A percentile compares a stretch with the other conserved stretches of the same genome.
Conservation (phyloP, 2,888 invertebrate species). For the Tribolium freemani region DNA sequence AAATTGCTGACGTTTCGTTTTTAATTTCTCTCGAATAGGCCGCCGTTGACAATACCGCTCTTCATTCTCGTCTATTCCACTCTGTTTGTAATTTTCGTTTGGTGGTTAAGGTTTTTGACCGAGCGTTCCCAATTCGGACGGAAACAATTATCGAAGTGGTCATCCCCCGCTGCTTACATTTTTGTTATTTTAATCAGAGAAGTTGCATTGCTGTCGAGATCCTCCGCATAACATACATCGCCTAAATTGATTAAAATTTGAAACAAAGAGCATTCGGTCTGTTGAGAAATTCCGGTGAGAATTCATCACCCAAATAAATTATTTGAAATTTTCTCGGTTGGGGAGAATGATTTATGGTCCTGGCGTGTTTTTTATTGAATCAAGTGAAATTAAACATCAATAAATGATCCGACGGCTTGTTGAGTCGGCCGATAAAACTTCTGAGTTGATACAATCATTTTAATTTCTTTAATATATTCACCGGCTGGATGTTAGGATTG, state of each 20-base stretch:
- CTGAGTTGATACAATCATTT: background rate
- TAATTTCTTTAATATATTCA: slow-evolving; percentile 19
- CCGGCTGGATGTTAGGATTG: background rate
- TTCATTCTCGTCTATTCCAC: background rate
- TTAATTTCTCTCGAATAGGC: background rate
- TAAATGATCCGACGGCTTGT: slow-evolving; percentile 1
- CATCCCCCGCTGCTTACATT: background rate
- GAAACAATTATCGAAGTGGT: slow-evolving; percentile 2
- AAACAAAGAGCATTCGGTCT: slow-evolving; percentile 12
- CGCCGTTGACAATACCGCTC: background rate
- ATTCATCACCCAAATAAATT: slow-evolving; percentile 24
- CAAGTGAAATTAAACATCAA: slow-evolving; percentile 16
- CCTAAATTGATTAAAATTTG: slow-evolving; percentile 18
- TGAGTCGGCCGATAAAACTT: background rate
- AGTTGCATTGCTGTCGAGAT: no score
- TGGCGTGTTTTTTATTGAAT: slow-evolving; percentile 4
- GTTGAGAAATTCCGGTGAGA: slow-evolving; percentile 7
- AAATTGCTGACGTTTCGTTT: background rate
- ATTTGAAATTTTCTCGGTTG: slow-evolving; percentile 11
- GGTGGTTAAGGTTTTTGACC: slow-evolving; percentile 13
- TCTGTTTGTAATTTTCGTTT: background rate
- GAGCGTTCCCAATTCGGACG: slow-evolving; percentile 2
- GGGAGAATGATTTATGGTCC: slow-evolving; percentile 7
- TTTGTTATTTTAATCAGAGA: slow-evolving; percentile 1
- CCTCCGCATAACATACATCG: background rate